Percentiles rank a stretch among this genome's conserved stretches.
Conservation (phyloP, 2,888 invertebrate genomes). For the Pseudococcus longispinus region DNA sequence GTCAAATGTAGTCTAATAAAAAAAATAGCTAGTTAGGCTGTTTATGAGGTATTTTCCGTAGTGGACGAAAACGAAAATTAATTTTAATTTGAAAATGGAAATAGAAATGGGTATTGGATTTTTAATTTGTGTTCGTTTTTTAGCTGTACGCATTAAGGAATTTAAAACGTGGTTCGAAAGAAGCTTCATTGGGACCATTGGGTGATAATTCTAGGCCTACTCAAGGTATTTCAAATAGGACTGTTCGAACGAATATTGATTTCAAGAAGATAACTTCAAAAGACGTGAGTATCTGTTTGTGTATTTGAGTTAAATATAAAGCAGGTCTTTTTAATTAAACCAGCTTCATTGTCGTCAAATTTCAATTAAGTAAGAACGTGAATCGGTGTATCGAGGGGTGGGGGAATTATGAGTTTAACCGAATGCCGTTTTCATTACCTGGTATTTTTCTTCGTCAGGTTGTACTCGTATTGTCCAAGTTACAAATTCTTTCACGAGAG, state of each 20-base stretch:
- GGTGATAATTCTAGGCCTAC: conserved; percentile 95
- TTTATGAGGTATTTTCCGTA: too few species aligned
- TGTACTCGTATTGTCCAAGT: too few species aligned
- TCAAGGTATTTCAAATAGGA: conserved; percentile 89
- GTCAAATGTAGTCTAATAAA: too few species aligned
- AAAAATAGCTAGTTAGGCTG: too few species aligned
- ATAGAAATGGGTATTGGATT: not conserved
- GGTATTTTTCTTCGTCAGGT: too few species aligned
- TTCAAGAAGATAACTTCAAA: conserved; percentile 65
- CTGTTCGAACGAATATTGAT: conserved; percentile 96
- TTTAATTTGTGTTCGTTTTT: conserved; percentile 60
- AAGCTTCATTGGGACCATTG: conserved; percentile 86
- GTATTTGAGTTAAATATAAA: not conserved
- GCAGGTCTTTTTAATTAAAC: not conserved
- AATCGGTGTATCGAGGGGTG: too few species aligned
- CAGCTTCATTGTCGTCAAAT: too few species aligned
- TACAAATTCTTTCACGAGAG: too few species aligned
- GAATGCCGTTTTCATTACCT: too few species aligned
- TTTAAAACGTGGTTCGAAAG: conserved; percentile 87
- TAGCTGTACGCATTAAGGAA: conserved; percentile 87
- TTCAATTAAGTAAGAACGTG: too few species aligned
- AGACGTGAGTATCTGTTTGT: conserved; percentile 28
- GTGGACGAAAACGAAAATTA: too few species aligned
- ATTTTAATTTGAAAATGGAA: not conserved
- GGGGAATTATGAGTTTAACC: too few species aligned